Percentiles rank a stretch among this genome's conserved stretches.
Conservation (phyloP, 2,888 invertebrate genomes). For the Abrostola triplasia region DNA sequence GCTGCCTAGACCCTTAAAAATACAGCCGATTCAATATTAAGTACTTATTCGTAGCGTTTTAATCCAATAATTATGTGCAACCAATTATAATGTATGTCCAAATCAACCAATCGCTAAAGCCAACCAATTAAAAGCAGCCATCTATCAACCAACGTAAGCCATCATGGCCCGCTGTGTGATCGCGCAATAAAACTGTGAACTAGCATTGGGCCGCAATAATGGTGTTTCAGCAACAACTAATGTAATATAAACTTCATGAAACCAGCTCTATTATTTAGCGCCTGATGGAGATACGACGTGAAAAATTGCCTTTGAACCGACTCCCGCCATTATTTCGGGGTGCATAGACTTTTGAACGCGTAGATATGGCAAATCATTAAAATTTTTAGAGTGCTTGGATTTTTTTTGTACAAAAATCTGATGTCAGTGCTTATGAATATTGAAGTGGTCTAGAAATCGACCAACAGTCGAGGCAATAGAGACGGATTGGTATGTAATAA, state of each 20-base stretch:
- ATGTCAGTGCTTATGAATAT: no score
- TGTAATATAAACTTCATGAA: conserved; percentile 70
- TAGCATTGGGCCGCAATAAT: conserved; percentile 38
- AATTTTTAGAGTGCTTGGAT: no score
- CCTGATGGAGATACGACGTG: conserved; percentile 61
- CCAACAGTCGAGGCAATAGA: no score
- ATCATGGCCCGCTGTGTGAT: conserved; percentile 24
- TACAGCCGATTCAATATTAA: no score
- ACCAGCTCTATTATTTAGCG: conserved; percentile 64
- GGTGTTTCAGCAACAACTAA: conserved; percentile 69
- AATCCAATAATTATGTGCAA: no score
- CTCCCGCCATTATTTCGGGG: conserved; percentile 43
- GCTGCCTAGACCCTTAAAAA: no score
- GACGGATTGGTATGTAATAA: no score
- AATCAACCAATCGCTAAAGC: background rate
- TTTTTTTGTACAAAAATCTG: no score
- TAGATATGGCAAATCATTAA: conserved; percentile 42
- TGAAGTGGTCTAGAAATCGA: no score
- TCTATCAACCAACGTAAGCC: background rate
- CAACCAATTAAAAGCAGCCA: background rate
- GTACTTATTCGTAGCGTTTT: no score
- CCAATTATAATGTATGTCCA: no score
- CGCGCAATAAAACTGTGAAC: conserved; percentile 36
- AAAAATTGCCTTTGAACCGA: conserved; percentile 62
- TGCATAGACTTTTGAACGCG: conserved; percentile 7